Base-by-base conservation (phyloP, 2,888 invertebrate species). In the Torymus auratus region DNA sequence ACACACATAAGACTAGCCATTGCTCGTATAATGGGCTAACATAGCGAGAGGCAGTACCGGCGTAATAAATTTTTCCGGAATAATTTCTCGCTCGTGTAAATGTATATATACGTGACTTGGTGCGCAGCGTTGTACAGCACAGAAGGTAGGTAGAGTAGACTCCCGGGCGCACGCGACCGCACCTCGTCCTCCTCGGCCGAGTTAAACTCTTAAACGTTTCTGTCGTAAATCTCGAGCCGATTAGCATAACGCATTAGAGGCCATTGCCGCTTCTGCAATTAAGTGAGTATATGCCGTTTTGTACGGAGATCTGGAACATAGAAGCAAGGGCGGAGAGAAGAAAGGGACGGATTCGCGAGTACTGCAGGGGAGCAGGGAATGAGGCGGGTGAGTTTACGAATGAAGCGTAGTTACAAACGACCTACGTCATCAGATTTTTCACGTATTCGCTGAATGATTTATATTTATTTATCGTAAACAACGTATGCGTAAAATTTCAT, bases 191-290 rank as follows among this genome's bases (percentile, higher is more conserved):
- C 67, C 58, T 79, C 64, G 71, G 71, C 60, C 68, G 52, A 71
- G 72, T 71, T 82, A 79, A 79, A 84, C 82, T 83, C 81, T 83
- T 84, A 83, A 84, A 84, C 82, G 83, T 81, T 81, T 70, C 68
- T 60, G 72, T 70, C 73, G 83, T 83, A 83, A 83, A 83, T 83
- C 81, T 83, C 79, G 53, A 41, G 53, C 69, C 73, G 84, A 87
- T 88, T 88, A 88, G 87, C 87, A 88, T 88, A 88, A 88, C 84
- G 86, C 88, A 88, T 88, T 88, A 87, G 84, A 83, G 85, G 85
- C 85, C 84, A 85, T 85, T 84, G 85, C 85, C 83, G 84, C 85
- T 84, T 83, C 85, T 86, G 86, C 86, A 88, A 88, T 88, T 88
- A 88, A 88, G 86, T 86, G 86, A 87, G 85, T 86, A 53, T 72